Percentiles rank a stretch among this genome's conserved stretches.
Conservation (phyloP, 2,797 vertebrate species). For the Heterohyrax brucei region DNA sequence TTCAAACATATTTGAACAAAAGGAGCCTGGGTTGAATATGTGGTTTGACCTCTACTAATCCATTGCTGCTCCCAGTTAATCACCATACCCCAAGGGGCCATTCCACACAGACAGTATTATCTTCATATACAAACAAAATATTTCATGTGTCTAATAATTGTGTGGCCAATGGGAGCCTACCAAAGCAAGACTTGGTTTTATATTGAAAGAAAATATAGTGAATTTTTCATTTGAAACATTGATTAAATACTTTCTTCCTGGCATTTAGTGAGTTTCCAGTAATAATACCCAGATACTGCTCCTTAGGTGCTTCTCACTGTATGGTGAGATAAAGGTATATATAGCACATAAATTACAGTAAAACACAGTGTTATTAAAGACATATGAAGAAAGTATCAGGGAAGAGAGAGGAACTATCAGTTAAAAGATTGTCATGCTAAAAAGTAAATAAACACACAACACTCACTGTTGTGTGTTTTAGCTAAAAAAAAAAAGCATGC, state of each 20-base stretch:
- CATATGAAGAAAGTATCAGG: neutral
- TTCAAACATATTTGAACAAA: neutral
- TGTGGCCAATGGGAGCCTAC: neutral
- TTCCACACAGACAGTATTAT: too few species aligned
- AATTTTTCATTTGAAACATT: neutral
- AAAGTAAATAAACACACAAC: constrained; percentile 2
- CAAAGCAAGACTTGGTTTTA: constrained; percentile 25
- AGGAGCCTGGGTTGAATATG: neutral
- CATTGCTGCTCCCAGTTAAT: neutral
- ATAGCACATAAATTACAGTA: neutral
- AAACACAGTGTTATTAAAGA: neutral
- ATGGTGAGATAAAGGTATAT: neutral
- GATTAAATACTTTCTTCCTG: neutral
- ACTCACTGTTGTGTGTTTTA: neutral
- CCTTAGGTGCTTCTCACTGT: neutral
- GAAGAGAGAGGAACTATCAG: neutral
- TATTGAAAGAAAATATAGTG: neutral
- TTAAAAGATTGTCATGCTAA: constrained; percentile 48
- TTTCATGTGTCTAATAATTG: neutral
- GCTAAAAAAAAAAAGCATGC: neutral
- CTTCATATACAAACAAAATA: neutral
- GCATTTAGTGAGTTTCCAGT: neutral
- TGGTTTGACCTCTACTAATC: neutral
- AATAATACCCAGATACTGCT: neutral
- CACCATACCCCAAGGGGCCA: neutral